Conservation (phyloP, 2,888 invertebrate genomes). For the Lasioglossum lativentre region DNA sequence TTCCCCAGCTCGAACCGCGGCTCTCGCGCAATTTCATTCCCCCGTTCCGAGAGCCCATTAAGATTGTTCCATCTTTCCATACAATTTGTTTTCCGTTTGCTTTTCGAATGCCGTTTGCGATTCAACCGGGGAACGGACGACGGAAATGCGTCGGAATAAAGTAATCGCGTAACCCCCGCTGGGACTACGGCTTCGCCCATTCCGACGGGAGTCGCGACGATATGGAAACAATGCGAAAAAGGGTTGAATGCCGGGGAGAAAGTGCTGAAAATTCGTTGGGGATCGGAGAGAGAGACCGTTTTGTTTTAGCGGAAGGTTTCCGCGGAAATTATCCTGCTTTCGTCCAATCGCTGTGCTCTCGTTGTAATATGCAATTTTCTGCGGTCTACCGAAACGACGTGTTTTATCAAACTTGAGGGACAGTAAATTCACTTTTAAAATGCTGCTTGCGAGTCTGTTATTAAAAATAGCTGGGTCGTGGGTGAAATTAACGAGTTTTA, state of each 20-base stretch:
- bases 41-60: constrained; percentile 71
- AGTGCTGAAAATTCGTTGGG: constrained; percentile 35
- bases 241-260: constrained; percentile 13
- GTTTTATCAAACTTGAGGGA: not conserved
- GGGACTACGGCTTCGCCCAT: constrained; percentile 2
- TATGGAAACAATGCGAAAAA: not conserved
- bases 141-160: constrained; percentile 62
- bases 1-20: constrained; percentile 53
- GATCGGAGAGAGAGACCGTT: constrained; percentile 49
- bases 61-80: constrained; percentile 72
- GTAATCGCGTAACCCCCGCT: constrained; percentile 53
- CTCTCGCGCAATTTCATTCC: constrained; percentile 59
- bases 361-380: not conserved
- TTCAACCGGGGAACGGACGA: constrained; percentile 44
- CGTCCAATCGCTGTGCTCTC: constrained; percentile 2
- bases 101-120: constrained; percentile 54
- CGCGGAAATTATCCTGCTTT: not conserved
- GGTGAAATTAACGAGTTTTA: too few species aligned
- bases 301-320: not conserved
- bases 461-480: too few species aligned
- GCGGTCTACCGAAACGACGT: not conserved
- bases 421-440: too few species aligned
- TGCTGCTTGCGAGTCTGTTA: too few species aligned
- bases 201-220: not conserved
- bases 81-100: constrained; percentile 74